A percentile compares a stretch with the other conserved stretches of the same genome.
These are phyloP conservation scores for Bombus soroeensis DNA, from an alignment of 1,140 invertebrate genomes.

Conservation along the genomic window DNA sequence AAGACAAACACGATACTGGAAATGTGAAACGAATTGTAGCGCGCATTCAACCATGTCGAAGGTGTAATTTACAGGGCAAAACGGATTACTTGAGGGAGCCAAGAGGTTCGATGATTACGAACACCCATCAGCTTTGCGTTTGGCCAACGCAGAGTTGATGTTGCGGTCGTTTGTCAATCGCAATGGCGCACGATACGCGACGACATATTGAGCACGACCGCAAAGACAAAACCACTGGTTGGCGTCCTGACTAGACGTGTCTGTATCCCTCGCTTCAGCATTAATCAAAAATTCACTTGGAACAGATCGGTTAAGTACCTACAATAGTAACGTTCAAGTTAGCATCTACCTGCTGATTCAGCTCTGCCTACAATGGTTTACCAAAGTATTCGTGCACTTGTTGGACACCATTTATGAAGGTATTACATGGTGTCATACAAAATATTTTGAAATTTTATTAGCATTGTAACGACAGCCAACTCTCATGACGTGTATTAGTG, in stretches of 20 bases:
- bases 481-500: too few species aligned
- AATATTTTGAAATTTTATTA: too few species aligned
- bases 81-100: constrained; percentile 43
- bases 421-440: too few species aligned
- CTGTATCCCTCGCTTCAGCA: background rate
- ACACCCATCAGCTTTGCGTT: constrained; percentile 58
- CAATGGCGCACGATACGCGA: constrained; percentile 37
- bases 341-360: background rate
- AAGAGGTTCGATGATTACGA: constrained; percentile 6
- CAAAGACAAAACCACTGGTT: constrained; percentile 57
- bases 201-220: constrained; percentile 48
- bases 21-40: background rate
- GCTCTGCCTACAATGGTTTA: too few species aligned
- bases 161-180: constrained; percentile 64
- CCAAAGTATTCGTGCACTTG: too few species aligned
- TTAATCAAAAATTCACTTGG: background rate
- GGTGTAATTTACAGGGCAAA: constrained; percentile 53
- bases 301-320: background rate
- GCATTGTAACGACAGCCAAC: too few species aligned
- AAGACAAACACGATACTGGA: background rate
- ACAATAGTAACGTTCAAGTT: background rate
- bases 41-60: background rate
- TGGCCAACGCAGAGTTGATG: constrained; percentile 59
- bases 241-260: constrained; percentile 43
- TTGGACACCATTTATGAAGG: too few species aligned